Evolutionary conservation across 2,888 invertebrate genomes (phyloP), one percentile per base, ranked within the genome.

Genomic region (Agriopis marginaria): DNA sequence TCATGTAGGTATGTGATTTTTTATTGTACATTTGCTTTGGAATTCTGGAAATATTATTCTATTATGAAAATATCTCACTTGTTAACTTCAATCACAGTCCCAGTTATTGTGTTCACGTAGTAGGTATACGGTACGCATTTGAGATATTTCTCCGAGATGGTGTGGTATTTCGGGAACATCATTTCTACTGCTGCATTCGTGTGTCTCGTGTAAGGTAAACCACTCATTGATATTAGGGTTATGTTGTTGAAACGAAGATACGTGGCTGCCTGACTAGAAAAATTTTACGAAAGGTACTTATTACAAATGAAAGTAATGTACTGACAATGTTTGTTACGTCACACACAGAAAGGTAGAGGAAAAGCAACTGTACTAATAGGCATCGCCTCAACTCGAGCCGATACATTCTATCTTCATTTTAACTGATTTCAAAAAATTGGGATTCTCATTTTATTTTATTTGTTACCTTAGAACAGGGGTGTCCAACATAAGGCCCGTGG

Each of bases 221-320:
- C 97, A 75, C 95, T 90, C 0, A 95, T 94, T 0, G 96, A 96
- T 45, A 97, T 91, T 12, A 97, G 77, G 0, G 96, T 96, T n/a
- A 97, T 87, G 78, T 96, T 96, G 56, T 95, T 95, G 81, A 97
- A 97, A 3, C 93, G 94, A 17, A 96, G 81, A 78, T 95, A 91
- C 1, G 92, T 84, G 0, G 88, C 85, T 0, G 88, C 80, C 51
- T 89, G 87, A 11, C 95, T 95, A 81, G n/a, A 63, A 63, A 42
- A 49, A 47, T 5, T 50, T 0, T 7, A 42, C 42, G 12, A 45
- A 45, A n/a, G 14, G 47, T n/a, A 47, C 5, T n/a, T n/a, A 47
- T 47, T 32, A 32, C 3, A 32, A 5, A 5, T 1, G 32, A 32
- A 32, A 32, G 32, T 32, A 32, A 32, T 4, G 32, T 32, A 32